These are phyloP conservation scores for Tenrec ecaudatus DNA, from an alignment of 2,113 vertebrate species.

Conservation along the genomic window DNA sequence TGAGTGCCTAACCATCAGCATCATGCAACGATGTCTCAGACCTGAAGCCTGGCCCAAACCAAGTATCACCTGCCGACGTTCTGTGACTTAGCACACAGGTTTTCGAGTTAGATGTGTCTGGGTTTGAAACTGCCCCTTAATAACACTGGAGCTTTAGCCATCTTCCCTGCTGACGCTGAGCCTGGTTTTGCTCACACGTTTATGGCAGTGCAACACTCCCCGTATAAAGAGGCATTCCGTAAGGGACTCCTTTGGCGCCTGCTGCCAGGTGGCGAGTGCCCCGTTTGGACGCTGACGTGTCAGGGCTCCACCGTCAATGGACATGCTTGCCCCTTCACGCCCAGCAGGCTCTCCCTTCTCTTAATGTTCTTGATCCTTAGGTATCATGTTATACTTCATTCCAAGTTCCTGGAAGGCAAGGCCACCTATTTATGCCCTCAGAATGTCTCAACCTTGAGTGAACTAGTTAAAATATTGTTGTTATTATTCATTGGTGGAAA, in stretches of 20 bases:
- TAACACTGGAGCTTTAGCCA: background rate
- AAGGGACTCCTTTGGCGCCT: accelerated
- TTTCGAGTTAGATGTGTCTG: background rate
- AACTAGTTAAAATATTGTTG: background rate
- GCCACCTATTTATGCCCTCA: background rate
- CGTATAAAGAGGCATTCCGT: background rate
- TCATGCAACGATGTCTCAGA: background rate
- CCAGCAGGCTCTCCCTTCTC: background rate
- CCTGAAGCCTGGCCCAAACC: too few species aligned
- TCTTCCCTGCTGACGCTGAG: background rate
- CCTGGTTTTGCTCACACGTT: background rate
- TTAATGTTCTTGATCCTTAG: background rate
- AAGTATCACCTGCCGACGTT: too few species aligned
- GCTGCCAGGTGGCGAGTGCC: background rate
- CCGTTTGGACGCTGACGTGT: too few species aligned
- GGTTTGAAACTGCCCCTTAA: background rate
- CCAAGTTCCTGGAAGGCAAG: background rate
- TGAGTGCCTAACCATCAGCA: background rate
- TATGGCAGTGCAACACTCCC: too few species aligned
- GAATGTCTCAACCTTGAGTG: background rate
- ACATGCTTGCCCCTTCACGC: background rate
- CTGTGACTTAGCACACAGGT: background rate
- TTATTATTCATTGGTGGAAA: background rate
- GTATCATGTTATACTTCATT: background rate
- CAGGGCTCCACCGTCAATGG: background rate